Base-by-base conservation (phyloP, 2,113 vertebrate genomes). In the Osmerus mordax region DNA sequence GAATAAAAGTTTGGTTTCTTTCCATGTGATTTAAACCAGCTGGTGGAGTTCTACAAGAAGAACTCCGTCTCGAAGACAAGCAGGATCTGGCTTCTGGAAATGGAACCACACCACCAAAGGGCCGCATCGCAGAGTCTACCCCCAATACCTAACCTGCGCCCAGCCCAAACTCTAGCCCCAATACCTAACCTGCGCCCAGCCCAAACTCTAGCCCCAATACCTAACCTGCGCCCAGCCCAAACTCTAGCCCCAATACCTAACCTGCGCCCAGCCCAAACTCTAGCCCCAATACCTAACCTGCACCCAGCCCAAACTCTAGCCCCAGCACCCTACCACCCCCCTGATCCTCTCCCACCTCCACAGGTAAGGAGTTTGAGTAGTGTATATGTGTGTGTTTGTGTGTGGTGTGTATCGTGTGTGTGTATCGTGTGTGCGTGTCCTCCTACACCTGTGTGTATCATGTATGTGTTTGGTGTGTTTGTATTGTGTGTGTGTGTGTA, bases 31-130 rank as follows among this genome's bases (percentile, higher is more conserved):
- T 8, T 8, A 41, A 41, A 97, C 81, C 90, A 92, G 84, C 84
- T 97, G 83, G 95, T 97, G 82, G 93, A 95, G 32, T 94, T 87
- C 86, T 96, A 97, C 84, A 93, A 84, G 79, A 83, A 79, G 0
- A 86, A 85, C 25, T 95, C 95, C 1, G 90, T 97, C 83, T 95
- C 95, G 80, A 94, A 88, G 76, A 88, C 94, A 47, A 92, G 83
- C 56, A 87, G 87, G 25, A 89, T 96, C 65, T 89, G 90, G 69
- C 92, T 97, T 15, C 78, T 87, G 63, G 93, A 94, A 1, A 83
- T 68, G 16, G 90, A 90, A 13, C 88, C 90, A 8, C 72, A 53
- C 14, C 23, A 41, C 1, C 36, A 41, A 41, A 41, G 36, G 4
- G 36, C 36, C 3, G 36, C 36, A 41, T 41, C 6, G 4, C 59